Evolutionary conservation across 1,140 invertebrate species (phyloP).

Genomic region (Drosophila guanche): DNA sequence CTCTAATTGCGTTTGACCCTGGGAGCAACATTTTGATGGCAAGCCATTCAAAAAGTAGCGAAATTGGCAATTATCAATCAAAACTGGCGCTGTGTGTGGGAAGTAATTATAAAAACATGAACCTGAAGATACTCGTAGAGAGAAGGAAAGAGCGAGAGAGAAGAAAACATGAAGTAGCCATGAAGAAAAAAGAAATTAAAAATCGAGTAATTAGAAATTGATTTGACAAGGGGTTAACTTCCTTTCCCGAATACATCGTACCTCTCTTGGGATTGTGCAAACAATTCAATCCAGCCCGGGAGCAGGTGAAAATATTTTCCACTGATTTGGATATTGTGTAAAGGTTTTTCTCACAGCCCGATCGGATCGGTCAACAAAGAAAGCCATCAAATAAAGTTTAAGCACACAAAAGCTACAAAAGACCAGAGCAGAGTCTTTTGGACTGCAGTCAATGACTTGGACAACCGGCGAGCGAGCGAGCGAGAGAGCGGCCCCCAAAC

Average conservation of each 20-base stretch:
- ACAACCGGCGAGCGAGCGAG: constrained; percentile 13
- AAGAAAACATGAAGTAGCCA: background rate
- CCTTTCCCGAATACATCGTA: constrained; percentile 31
- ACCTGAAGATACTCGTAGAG: constrained; percentile 1
- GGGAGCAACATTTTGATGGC: constrained; percentile 17
- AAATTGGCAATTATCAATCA: constrained; percentile 38
- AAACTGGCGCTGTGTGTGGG: constrained; percentile 43
- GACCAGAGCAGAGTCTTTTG: constrained; percentile 30
- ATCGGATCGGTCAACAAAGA: constrained; percentile 55
- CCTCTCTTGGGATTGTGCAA: constrained; percentile 27
- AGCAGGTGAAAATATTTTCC: constrained; percentile 72
- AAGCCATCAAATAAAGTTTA: constrained; percentile 70
- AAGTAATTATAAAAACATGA: constrained; percentile 47
- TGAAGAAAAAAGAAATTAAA: constrained; percentile 16
- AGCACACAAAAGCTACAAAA: constrained; percentile 50
- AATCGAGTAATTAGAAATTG: constrained; percentile 34
- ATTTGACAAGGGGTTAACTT: constrained; percentile 42
- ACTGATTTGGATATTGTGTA: constrained; percentile 33
- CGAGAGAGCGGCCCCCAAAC: background rate
- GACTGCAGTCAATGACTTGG: constrained; percentile 53
- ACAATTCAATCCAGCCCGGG: constrained; percentile 21
- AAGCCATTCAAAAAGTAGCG: constrained; percentile 23
- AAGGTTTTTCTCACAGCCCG: constrained; percentile 50
- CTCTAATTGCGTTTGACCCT: constrained; percentile 29
- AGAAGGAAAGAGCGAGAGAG: background rate